phyloP scores from a whole-genome alignment of 2,888 invertebrate species.

The Drosophila emarginata region DNA sequence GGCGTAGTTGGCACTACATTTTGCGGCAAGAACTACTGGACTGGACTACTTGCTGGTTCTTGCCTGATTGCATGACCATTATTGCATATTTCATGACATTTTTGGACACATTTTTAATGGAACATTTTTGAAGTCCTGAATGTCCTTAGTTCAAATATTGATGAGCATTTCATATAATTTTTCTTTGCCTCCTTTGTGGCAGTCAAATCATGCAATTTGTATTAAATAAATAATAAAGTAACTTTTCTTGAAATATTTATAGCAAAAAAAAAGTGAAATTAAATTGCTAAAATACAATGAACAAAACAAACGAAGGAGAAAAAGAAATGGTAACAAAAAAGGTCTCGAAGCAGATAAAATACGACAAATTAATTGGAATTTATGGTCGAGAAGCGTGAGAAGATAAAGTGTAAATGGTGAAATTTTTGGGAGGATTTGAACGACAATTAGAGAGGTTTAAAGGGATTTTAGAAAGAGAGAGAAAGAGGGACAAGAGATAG shows the following conservation, averaged over 20 bases:
- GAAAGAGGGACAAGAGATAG: neutral
- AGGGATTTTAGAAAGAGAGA: conserved; percentile 3
- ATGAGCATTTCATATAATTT: conserved; percentile 34
- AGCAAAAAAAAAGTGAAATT: conserved; percentile 48
- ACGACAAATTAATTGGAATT: conserved; percentile 73
- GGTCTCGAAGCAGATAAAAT: conserved; percentile 53
- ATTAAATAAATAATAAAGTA: conserved; percentile 56
- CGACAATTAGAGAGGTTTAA: conserved; percentile 62
- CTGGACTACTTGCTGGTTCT: conserved; percentile 15
- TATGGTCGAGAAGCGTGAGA: conserved; percentile 60
- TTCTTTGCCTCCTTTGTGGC: too few relatives aligned
- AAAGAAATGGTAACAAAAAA: conserved; percentile 37
- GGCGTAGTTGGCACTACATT: conserved; percentile 48
- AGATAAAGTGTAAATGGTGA: conserved; percentile 13
- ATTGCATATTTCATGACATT: conserved; percentile 54
- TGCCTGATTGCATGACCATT: conserved; percentile 40
- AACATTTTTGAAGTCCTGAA: conserved; percentile 32
- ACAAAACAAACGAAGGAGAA: conserved; percentile 17
- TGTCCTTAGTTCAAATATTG: conserved; percentile 38
- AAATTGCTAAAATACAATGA: conserved; percentile 66
- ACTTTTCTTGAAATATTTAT: conserved; percentile 54
- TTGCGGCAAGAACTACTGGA: conserved; percentile 35
- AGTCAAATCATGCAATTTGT: conserved; percentile 56
- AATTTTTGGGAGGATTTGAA: conserved; percentile 36
- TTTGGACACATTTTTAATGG: conserved; percentile 58